phyloP scores from a whole-genome alignment of 1,140 invertebrate genomes.

The Coenobita brevimanus region DNA sequence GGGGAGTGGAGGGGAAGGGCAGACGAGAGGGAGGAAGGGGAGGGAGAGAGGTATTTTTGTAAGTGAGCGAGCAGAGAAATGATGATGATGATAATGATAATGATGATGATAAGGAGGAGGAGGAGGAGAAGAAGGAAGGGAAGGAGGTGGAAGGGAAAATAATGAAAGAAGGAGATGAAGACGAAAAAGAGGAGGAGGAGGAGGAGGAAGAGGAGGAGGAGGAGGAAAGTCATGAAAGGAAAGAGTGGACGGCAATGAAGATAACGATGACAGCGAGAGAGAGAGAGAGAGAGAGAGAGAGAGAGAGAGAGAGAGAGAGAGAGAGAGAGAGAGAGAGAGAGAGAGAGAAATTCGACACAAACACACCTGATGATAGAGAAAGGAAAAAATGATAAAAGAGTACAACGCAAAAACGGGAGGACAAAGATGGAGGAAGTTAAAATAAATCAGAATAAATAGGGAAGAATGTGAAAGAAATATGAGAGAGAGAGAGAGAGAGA shows the following conservation, averaged over 20 bases:
- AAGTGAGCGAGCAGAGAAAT: too few species aligned
- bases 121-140: background rate
- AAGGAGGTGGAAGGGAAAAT: too few species aligned
- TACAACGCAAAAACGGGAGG: background rate
- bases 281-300: background rate
- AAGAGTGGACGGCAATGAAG: background rate
- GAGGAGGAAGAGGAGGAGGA: background rate
- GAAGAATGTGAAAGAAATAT: too few species aligned
- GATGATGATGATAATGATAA: too few species aligned
- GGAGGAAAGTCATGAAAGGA: background rate
- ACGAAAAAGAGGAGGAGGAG: too few species aligned
- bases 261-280: background rate
- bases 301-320: background rate
- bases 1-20: too few species aligned
- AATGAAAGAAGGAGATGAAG: too few species aligned
- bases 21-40: too few species aligned
- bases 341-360: too few species aligned
- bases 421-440: background rate
- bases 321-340: background rate
- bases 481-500: too few species aligned
- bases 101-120: background rate
- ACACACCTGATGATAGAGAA: background rate
- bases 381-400: background rate
- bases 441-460: too few species aligned
- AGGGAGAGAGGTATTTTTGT: too few species aligned